Base-by-base conservation (phyloP, 2,888 invertebrate species). In the Gymnocheta viridis region DNA sequence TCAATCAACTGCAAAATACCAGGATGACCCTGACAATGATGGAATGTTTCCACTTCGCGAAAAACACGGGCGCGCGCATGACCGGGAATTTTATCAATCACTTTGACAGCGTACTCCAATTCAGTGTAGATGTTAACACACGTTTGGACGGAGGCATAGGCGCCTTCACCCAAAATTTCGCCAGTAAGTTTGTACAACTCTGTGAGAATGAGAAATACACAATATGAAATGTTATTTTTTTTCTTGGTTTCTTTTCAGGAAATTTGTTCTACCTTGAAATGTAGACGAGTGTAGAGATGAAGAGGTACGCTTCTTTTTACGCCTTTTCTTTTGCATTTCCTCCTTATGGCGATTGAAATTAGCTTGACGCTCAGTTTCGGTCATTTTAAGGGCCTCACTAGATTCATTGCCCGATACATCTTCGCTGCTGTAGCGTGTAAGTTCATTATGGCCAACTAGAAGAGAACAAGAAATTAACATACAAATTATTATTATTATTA, bases 41-140 rank as follows among this genome's bases (percentile, higher is more conserved):
- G 98, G 94, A 99, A 99, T 87, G 98, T 99, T 94, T 99, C 99
- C 90, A 99, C 98, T 93, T 99, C 99, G 89, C 98, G 97, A 94
- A 99, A 98, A 89, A 99, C 92, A 91, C 99, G 95, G 90, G 96
- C 96, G 88, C 99, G 95, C 89, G 97, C 97, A 93, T 98, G 98
- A 86, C 97, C 97, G 87, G 97, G 97, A 90, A 97, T 96, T 93
- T 98, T 98, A 93, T 98, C 97, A 91, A 98, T 98, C 90, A 98
- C 96, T 94, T 99, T 99, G 86, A 99, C 99, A 83, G 99, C 99
- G 92, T 96, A 99, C 93, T 99, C 98, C 92, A 96, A 94, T 88
- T 96, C 96, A 86, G 97, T 98, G 93, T 96, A 96, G 89, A 96
- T 95, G 92, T 97, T 97, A 87, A 96, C 95, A 93, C 98, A 98